Percentiles rank a stretch among this genome's conserved stretches.
Evolutionary conservation across 2,113 vertebrate species (phyloP).

Genomic region (Cricetomys ansorgei): DNA sequence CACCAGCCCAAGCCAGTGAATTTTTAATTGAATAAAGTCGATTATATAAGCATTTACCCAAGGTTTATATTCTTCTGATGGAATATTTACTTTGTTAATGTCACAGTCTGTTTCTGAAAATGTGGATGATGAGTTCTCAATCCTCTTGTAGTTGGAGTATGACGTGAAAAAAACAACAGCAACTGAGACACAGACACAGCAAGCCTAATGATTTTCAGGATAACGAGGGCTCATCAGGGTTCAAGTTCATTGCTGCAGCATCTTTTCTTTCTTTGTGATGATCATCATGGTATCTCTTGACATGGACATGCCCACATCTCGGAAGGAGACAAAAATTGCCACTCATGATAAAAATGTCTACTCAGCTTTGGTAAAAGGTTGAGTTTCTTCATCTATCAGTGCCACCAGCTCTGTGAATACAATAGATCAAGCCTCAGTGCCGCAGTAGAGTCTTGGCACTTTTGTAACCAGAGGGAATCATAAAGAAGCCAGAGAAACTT

Average conservation of each 20-base stretch:
- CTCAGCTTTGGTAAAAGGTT: constrained; percentile 44
- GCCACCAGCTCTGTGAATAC: not conserved
- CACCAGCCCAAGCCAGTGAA: constrained; percentile 13
- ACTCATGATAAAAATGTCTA: constrained; percentile 26
- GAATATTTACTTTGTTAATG: constrained; percentile 55
- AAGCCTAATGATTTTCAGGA: constrained; percentile 60
- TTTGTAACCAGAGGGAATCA: not conserved
- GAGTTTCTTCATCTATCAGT: constrained; percentile 63
- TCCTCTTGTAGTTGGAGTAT: constrained; percentile 31
- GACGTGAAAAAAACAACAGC: constrained; percentile 38
- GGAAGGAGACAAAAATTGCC: constrained; percentile 27
- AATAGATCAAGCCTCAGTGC: not conserved
- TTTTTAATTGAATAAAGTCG: constrained; percentile 58
- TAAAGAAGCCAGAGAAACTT: constrained; percentile 56
- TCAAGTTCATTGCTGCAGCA: constrained; percentile 26
- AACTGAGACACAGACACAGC: not conserved
- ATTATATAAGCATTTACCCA: constrained; percentile 58
- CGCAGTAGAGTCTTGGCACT: constrained; percentile 32
- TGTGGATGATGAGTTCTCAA: constrained; percentile 39
- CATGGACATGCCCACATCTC: not conserved
- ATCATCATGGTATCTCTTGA: too few relatives aligned
- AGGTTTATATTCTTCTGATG: constrained; percentile 51
- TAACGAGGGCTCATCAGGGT: constrained; percentile 34
- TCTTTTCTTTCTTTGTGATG: not conserved
- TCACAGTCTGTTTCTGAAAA: constrained; percentile 26